Conservation (phyloP, 2,888 invertebrate genomes). For the Pheosia tremula region DNA sequence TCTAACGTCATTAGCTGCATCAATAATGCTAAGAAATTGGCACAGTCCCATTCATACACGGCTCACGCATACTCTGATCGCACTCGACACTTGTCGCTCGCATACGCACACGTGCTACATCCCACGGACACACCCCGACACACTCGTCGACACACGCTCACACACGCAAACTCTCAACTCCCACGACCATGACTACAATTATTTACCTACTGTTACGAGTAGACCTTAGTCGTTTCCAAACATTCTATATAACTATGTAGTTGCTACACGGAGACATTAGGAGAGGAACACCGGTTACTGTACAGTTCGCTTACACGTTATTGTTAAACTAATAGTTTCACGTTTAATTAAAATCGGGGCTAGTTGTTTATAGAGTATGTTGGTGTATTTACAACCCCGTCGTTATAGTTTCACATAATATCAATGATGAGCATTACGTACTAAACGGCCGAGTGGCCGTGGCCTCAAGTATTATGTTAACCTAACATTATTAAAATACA, state of each 20-base stretch:
- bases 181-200: slow-evolving; percentile 59
- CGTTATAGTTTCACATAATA: slow-evolving; percentile 57
- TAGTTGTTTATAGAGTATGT: slow-evolving; percentile 55
- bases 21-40: slow-evolving; percentile 80
- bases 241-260: slow-evolving; percentile 65
- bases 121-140: slow-evolving; percentile 35
- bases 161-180: slow-evolving; percentile 54
- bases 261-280: slow-evolving; percentile 77
- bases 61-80: slow-evolving; percentile 24
- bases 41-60: slow-evolving; percentile 78
- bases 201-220: slow-evolving; percentile 66
- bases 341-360: slow-evolving; percentile 72
- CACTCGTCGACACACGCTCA: slow-evolving; percentile 30
- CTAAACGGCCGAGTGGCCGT: slow-evolving; percentile 72
- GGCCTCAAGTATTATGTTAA: slow-evolving; percentile 56
- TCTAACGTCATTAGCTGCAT: slow-evolving; percentile 81
- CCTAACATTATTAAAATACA: slow-evolving; percentile 79
- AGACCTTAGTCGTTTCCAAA: slow-evolving; percentile 67
- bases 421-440: slow-evolving; percentile 74
- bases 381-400: slow-evolving; percentile 76
- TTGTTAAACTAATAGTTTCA: slow-evolving; percentile 65
- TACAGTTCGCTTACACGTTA: slow-evolving; percentile 73
- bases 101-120: slow-evolving; percentile 26
- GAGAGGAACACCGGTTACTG: slow-evolving; percentile 83
- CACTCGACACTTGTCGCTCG: slow-evolving; percentile 28